These are phyloP conservation scores for Neotoxoptera formosana DNA, from an alignment of 1,140 invertebrate species.

Conservation along the genomic window DNA sequence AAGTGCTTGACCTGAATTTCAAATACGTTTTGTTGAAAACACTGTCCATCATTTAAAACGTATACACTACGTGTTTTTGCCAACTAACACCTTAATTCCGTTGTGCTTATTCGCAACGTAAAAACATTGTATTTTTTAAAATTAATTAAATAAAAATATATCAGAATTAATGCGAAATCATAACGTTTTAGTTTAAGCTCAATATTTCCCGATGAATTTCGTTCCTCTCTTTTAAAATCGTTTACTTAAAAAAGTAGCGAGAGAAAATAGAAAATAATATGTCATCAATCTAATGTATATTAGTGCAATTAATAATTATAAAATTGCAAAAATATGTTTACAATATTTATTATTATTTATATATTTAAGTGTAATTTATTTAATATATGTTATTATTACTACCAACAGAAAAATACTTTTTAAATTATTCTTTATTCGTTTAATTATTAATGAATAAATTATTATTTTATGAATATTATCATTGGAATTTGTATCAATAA, in stretches of 20 bases:
- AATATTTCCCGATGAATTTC: neutral
- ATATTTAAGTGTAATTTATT: neutral
- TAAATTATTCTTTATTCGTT: neutral
- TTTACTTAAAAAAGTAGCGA: neutral
- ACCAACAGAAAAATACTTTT: neutral
- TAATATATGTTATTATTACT: neutral
- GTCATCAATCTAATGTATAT: too few species aligned
- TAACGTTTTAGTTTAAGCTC: neutral
- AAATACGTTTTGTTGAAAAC: neutral
- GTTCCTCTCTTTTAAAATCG: too few species aligned
- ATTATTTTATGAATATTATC: neutral
- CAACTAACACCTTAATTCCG: neutral
- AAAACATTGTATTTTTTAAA: neutral
- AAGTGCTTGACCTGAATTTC: conserved; percentile 17
- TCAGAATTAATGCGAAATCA: neutral
- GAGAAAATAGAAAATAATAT: neutral
- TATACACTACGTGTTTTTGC: neutral
- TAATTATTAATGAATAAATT: neutral
- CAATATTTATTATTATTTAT: neutral
- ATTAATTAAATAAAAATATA: neutral
- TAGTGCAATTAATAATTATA: neutral
- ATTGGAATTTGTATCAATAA: neutral
- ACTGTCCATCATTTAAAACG: neutral
- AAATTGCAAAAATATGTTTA: neutral
- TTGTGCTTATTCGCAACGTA: neutral